Evolutionary conservation across 2,888 invertebrate species (phyloP).

Genomic region (Pedicia rivosa): DNA sequence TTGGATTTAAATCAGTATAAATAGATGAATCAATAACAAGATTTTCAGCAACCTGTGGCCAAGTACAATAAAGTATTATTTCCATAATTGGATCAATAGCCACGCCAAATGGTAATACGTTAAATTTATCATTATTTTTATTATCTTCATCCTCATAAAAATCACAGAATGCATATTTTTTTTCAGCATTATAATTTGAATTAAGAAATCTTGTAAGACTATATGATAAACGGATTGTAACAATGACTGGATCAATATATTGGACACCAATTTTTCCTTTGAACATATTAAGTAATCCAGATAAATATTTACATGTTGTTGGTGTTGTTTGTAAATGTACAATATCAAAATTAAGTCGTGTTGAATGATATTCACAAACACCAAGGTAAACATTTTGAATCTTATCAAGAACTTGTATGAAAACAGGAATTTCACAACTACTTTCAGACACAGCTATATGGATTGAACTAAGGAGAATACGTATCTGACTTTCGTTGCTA

Average conservation of each 20-base stretch:
- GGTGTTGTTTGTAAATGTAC: slow-evolving; percentile 71
- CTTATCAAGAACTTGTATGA: slow-evolving; percentile 69
- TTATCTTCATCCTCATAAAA: slow-evolving; percentile 32
- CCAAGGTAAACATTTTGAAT: slow-evolving; percentile 71
- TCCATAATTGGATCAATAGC: slow-evolving; percentile 66
- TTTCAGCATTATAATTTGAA: slow-evolving; percentile 17
- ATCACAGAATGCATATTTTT: slow-evolving; percentile 14
- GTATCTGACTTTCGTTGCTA: slow-evolving; percentile 53
- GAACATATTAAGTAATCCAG: slow-evolving; percentile 70
- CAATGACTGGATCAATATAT: slow-evolving; percentile 37
- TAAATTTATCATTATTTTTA: slow-evolving; percentile 55
- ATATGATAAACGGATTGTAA: slow-evolving; percentile 55
- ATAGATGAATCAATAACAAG: slow-evolving; percentile 81
- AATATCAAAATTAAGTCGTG: slow-evolving; percentile 76
- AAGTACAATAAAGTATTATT: slow-evolving; percentile 62
- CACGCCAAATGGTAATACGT: slow-evolving; percentile 69
- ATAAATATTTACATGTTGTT: slow-evolving; percentile 65
- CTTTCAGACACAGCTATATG: slow-evolving; percentile 71
- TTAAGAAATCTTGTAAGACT: slow-evolving; percentile 30
- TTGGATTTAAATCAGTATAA: too few species aligned
- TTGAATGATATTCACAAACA: slow-evolving; percentile 57
- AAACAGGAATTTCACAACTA: slow-evolving; percentile 65
- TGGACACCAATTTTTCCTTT: slow-evolving; percentile 71
- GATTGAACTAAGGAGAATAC: slow-evolving; percentile 62
- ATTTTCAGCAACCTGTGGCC: slow-evolving; percentile 75